phyloP scores from a whole-genome alignment of 2,113 vertebrate species.

The Nyctibius bracteatus region DNA sequence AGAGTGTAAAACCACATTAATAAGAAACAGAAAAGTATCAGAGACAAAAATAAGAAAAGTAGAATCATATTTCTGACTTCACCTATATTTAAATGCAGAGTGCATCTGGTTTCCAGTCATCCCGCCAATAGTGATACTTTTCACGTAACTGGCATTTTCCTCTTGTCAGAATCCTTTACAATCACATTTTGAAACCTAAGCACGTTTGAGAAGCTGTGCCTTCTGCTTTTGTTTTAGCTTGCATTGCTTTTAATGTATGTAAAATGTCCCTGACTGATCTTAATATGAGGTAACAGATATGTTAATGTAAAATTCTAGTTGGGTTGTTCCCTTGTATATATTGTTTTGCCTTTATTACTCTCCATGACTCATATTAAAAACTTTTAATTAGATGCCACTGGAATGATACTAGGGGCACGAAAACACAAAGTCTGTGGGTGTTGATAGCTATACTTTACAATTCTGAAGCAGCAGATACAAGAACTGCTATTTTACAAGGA shows the following conservation, averaged over 20 bases:
- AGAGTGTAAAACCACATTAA: neutral
- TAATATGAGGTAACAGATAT: neutral
- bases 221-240: slow-evolving; percentile 6
- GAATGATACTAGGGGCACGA: neutral
- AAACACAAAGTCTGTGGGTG: neutral
- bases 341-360: neutral
- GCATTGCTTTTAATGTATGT: neutral
- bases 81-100: neutral
- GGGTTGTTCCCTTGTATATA: neutral
- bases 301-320: neutral
- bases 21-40: neutral
- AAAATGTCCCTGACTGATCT: neutral
- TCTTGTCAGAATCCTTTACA: neutral
- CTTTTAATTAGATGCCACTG: neutral
- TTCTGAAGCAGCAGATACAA: neutral
- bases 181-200: neutral
- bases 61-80: neutral
- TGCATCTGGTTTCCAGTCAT: neutral
- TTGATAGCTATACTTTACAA: neutral
- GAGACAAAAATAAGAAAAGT: neutral
- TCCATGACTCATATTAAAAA: neutral
- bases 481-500: neutral
- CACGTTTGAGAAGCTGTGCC: neutral
- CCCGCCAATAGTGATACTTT: neutral
- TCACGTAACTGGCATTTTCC: neutral